Conservation (phyloP, 2,888 invertebrate species). For the Brenthis hecate region DNA sequence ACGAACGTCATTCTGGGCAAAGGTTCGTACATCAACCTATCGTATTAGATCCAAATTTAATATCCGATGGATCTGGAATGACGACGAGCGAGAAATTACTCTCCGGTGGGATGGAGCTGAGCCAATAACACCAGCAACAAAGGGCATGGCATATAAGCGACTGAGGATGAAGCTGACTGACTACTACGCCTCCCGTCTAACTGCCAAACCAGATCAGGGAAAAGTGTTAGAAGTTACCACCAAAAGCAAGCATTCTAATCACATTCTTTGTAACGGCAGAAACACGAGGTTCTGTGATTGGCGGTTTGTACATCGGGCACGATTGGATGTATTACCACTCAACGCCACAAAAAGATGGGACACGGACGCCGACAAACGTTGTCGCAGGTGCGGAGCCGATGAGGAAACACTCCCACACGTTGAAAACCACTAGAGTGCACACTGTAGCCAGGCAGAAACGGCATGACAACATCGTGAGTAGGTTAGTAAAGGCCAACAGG, state of each 20-base stretch:
- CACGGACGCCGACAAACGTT: background rate
- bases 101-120: background rate
- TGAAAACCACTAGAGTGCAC: background rate
- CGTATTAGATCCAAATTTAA: background rate
- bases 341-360: background rate
- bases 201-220: background rate
- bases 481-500: background rate
- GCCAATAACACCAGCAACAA: background rate
- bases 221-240: slow-evolving; percentile 1
- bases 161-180: background rate
- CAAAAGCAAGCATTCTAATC: background rate
- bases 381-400: background rate
- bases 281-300: background rate
- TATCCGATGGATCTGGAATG: slow-evolving; percentile 17
- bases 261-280: background rate
- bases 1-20: background rate
- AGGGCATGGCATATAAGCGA: background rate
- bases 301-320: background rate
- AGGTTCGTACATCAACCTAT: background rate
- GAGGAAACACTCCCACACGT: background rate
- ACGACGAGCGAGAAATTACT: slow-evolving; percentile 1
- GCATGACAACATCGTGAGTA: background rate
- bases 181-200: background rate
- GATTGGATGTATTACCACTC: background rate
- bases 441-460: background rate